phyloP scores from a whole-genome alignment of 2,797 vertebrate species.

The Tadarida brasiliensis region DNA sequence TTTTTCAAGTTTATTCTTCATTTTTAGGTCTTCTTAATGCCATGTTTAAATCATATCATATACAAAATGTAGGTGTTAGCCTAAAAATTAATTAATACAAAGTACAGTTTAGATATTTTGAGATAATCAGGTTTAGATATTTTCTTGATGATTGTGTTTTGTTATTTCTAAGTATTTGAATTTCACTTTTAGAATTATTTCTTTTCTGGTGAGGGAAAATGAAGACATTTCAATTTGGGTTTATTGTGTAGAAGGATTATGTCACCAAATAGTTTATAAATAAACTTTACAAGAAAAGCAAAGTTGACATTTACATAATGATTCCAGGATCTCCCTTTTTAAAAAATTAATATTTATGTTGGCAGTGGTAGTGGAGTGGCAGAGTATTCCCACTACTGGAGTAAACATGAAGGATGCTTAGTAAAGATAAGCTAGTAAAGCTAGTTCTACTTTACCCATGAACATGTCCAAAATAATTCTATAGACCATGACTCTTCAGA shows the following conservation, averaged over 20 bases:
- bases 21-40: slow-evolving; percentile 23
- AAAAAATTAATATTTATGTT: slow-evolving; percentile 68
- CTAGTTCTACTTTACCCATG: neutral
- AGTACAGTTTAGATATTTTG: neutral
- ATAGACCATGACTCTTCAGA: neutral
- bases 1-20: slow-evolving; percentile 50
- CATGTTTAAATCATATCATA: slow-evolving; percentile 1
- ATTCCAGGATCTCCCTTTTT: slow-evolving; percentile 70
- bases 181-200: slow-evolving; percentile 34
- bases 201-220: slow-evolving; percentile 31
- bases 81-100: slow-evolving; percentile 17
- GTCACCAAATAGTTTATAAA: slow-evolving; percentile 37
- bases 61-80: neutral
- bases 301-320: slow-evolving; percentile 61
- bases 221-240: slow-evolving; percentile 27
- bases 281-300: slow-evolving; percentile 63
- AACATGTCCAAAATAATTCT: slow-evolving; percentile 44
- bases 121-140: slow-evolving; percentile 32
- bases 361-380: slow-evolving; percentile 39
- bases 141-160: slow-evolving; percentile 13
- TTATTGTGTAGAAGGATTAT: slow-evolving; percentile 40
- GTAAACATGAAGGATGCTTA: slow-evolving; percentile 55
- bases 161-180: neutral
- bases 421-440: slow-evolving; percentile 50
- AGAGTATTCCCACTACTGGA: slow-evolving; percentile 61